Conservation (phyloP, 2,888 invertebrate species). For the Drosophila hamatofila region DNA sequence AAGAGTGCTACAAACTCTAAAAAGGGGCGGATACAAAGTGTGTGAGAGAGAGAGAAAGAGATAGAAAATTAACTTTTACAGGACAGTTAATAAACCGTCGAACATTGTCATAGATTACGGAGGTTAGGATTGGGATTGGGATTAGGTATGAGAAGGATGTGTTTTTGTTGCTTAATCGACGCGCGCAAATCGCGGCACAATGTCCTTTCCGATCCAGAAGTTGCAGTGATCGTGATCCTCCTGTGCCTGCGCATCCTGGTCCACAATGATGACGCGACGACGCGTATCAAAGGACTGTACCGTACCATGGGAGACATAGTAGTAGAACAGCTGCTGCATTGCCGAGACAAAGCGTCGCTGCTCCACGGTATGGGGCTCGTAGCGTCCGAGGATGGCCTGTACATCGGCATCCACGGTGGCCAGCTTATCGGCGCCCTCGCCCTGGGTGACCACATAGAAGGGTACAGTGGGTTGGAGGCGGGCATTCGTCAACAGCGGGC, state of each 20-base stretch:
- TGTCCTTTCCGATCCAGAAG: constrained; percentile 90
- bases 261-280: constrained; percentile 88
- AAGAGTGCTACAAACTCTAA: neutral
- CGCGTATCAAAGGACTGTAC: constrained; percentile 88
- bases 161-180: constrained; percentile 87
- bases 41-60: neutral
- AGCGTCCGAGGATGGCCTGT: constrained; percentile 91
- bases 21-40: constrained; percentile 2
- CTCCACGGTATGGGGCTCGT: constrained; percentile 90
- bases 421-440: constrained; percentile 86
- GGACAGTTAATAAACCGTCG: constrained; percentile 29
- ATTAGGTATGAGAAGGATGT: neutral
- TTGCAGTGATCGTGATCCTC: constrained; percentile 91
- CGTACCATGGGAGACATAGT: constrained; percentile 92
- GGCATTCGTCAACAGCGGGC: constrained; percentile 90
- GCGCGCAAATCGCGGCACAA: constrained; percentile 91
- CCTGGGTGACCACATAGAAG: constrained; percentile 90
- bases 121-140: constrained; percentile 2
- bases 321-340: constrained; percentile 93
- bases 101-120: constrained; percentile 44
- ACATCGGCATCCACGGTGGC: constrained; percentile 89
- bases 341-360: constrained; percentile 91
- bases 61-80: constrained; percentile 12
- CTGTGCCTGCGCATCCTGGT: constrained; percentile 89
- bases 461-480: constrained; percentile 88